Conservation (phyloP, 2,888 invertebrate genomes). For the Nephrotoma appendiculata region DNA sequence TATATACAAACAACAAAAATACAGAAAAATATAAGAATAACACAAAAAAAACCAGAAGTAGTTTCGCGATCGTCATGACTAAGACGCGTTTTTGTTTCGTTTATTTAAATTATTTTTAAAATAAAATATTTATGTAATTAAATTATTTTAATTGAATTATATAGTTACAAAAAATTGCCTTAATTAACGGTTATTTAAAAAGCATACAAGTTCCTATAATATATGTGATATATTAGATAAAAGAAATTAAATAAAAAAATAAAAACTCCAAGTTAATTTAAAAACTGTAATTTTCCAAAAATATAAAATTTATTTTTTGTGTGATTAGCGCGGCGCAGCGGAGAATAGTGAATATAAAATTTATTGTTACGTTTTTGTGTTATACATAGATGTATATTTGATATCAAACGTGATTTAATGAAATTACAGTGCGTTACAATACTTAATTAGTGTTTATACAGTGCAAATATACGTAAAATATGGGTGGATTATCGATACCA, state of each 20-base stretch:
- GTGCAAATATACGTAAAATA: not conserved
- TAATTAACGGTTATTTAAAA: not conserved
- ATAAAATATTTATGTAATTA: not conserved
- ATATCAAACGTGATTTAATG: not conserved
- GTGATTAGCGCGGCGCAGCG: not conserved
- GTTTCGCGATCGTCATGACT: slow-evolving; percentile 3
- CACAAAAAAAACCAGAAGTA: slow-evolving; percentile 1
- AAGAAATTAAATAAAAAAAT: not conserved
- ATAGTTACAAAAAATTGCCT: not conserved
- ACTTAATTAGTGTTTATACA: not conserved
- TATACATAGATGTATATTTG: not conserved
- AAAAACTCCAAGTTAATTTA: not conserved
- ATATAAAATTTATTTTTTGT: not conserved
- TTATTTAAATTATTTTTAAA: not conserved
- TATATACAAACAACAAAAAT: not conserved
- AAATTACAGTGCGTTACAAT: not conserved
- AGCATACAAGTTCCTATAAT: not conserved
- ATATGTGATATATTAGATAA: not conserved
- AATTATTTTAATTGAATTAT: not conserved
- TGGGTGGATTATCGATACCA: slow-evolving; percentile 15
- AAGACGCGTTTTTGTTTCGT: not conserved
- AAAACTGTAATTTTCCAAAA: not conserved
- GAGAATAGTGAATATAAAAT: not conserved
- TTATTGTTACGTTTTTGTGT: not conserved
- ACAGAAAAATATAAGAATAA: not conserved